Base-by-base conservation (phyloP, 2,113 vertebrate genomes). In the Heliornis fulica region DNA sequence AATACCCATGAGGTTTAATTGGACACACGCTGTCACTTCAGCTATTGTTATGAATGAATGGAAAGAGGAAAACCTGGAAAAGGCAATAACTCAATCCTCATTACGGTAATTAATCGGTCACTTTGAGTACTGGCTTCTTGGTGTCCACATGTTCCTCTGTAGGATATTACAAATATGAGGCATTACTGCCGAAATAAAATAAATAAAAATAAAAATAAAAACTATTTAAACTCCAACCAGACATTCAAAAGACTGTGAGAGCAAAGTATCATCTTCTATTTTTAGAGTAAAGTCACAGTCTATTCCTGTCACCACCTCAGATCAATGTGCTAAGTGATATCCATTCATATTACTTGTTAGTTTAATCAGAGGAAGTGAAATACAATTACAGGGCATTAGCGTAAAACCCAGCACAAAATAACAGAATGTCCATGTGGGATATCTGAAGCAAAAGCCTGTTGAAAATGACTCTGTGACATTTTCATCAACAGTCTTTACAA, bases 251-350 rank as follows among this genome's bases (percentile, higher is more conserved):
- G 21, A 40, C 68, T 13, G 29, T 9, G 65, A 72, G 9, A 70
- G 72, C 40, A 54, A 76, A 77, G 29, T 36, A 82, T 5, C 21
- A 36, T 18, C 19, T 46, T 20, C 26, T 69, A 0, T 53, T 82
- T 83, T 79, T 63, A 34, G 26, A 79, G 71, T 28, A 91, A 95
- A 93, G 46, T 38, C 2, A 3, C 26, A 4, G 43, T 32, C 74
- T 95, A 16, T 95, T 83, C 76, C 59, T 89, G 78, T 71, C 94
- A 96, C 91, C 78, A 92, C 95, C 92, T 97, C 90, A 92, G 97
- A 98, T 98, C 98, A 98, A 98, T 98, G 96, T 94, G 97, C 92
- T 98, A 98, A 98, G 97, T 97, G 97, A 98, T 97, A 98, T 82
- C 97, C 98, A 98, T 98, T 98, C 91, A 90, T 97, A 97, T 97